A percentile compares a stretch with the other conserved stretches of the same genome.
These are phyloP conservation scores for Aethes cnicana DNA, from an alignment of 2,888 invertebrate species.

Conservation along the genomic window DNA sequence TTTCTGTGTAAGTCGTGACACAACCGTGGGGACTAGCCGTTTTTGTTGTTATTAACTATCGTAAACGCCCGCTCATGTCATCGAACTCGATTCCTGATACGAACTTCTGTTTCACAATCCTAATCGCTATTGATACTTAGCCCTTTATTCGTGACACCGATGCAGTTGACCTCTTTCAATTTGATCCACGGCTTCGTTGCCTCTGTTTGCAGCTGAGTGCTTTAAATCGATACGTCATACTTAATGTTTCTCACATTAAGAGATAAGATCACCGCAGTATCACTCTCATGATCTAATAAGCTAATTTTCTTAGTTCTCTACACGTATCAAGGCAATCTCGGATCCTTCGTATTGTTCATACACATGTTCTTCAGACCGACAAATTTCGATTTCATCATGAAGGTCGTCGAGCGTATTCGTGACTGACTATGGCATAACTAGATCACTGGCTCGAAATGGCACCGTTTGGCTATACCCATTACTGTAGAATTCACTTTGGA, in stretches of 20 bases:
- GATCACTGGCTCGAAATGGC: constrained; percentile 60
- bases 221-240: constrained; percentile 27
- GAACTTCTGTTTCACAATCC: constrained; percentile 19
- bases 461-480: constrained; percentile 63
- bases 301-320: constrained; percentile 17
- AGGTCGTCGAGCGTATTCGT: constrained; percentile 61
- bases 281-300: constrained; percentile 31
- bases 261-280: constrained; percentile 34
- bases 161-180: constrained; percentile 16
- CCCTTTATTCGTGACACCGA: constrained; percentile 10
- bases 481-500: constrained; percentile 52
- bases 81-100: constrained; percentile 42
- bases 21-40: constrained; percentile 58
- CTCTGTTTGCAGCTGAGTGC: constrained; percentile 10
- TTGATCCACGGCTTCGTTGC: background rate
- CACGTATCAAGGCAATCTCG: constrained; percentile 30
- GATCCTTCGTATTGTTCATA: constrained; percentile 39
- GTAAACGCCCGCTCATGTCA: constrained; percentile 49
- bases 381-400: constrained; percentile 69
- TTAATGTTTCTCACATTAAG: constrained; percentile 31
- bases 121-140: background rate
- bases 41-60: constrained; percentile 52
- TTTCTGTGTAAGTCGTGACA: constrained; percentile 71
- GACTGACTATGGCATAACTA: constrained; percentile 63
- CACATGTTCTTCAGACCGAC: constrained; percentile 43